These are phyloP conservation scores for Oppia nitens DNA, from an alignment of 1,140 invertebrate species.

Conservation along the genomic window DNA sequence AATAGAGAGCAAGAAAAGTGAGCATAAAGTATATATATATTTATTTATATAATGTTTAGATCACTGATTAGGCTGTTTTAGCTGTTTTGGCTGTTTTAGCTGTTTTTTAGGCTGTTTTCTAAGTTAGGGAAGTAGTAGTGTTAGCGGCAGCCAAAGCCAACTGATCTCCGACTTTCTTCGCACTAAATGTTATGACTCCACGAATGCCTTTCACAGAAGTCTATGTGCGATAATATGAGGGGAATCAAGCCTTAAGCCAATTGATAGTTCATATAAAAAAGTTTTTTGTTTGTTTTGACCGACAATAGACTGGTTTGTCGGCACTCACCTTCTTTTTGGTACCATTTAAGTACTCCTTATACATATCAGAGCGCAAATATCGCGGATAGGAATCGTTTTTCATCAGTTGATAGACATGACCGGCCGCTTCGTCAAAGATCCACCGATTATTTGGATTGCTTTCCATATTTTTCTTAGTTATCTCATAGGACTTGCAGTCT, in stretches of 20 bases:
- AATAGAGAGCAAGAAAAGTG: neutral
- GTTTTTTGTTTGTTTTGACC: neutral
- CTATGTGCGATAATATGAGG: conserved; percentile 38
- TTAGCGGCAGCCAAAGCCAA: conserved; percentile 9
- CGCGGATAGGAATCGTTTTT: conserved; percentile 96
- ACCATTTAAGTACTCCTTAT: conserved; percentile 88
- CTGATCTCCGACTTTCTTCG: conserved; percentile 21
- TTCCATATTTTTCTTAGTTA: conserved; percentile 53
- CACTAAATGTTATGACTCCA: conserved; percentile 56
- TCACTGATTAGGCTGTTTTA: no score
- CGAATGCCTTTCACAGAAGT: conserved; percentile 69
- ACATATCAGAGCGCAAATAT: conserved; percentile 95
- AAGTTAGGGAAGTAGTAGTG: conserved; percentile 6
- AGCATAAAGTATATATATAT: neutral
- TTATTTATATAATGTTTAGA: no score
- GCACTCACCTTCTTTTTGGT: conserved; percentile 74
- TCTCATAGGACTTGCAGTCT: conserved; percentile 68
- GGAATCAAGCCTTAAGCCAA: neutral
- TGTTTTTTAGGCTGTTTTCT: neutral
- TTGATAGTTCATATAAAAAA: no score
- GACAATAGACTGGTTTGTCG: neutral
- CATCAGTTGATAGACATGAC: conserved; percentile 98
- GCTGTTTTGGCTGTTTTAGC: neutral
- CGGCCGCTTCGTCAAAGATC: conserved; percentile 92
- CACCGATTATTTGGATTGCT: conserved; percentile 63